phyloP scores from a whole-genome alignment of 2,797 vertebrate genomes.

The Betta splendens region DNA sequence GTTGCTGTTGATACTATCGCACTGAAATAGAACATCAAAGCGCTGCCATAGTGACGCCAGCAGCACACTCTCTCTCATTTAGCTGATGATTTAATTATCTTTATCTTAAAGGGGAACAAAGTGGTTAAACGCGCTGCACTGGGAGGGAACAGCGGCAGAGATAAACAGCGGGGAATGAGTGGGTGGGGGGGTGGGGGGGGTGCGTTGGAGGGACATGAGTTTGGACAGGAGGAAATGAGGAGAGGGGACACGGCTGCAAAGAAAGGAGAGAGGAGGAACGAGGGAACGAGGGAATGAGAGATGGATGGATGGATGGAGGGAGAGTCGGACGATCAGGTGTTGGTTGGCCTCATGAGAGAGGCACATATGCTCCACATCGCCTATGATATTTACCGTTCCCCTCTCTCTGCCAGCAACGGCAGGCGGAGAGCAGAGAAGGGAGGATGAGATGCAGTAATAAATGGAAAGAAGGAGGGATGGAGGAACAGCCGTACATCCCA shows the following conservation, averaged over 20 bases:
- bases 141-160: constrained; percentile 58
- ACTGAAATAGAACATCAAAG: constrained; percentile 77
- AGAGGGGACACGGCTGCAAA: constrained; percentile 29
- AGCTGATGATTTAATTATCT: constrained; percentile 81
- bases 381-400: constrained; percentile 65
- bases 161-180: constrained; percentile 62
- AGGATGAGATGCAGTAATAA: constrained; percentile 58
- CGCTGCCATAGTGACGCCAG: constrained; percentile 69
- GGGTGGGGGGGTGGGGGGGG: constrained; percentile 15
- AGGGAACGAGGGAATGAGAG: constrained; percentile 45
- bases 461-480: constrained; percentile 25
- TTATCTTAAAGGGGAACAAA: constrained; percentile 80
- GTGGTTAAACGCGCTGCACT: constrained; percentile 69
- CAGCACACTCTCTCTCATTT: constrained; percentile 71
- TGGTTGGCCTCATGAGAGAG: constrained; percentile 63
- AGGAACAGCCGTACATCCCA: constrained; percentile 64
- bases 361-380: constrained; percentile 69
- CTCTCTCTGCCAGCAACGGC: constrained; percentile 41
- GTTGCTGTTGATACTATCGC: constrained; percentile 75
- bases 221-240: constrained; percentile 63
- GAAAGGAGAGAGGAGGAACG: constrained; percentile 28
- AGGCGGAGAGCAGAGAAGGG: constrained; percentile 40
- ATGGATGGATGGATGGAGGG: constrained; percentile 40
- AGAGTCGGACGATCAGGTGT: constrained; percentile 72
- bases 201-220: constrained; percentile 59